Conservation (phyloP, 2,797 vertebrate genomes). For the Syngnathus acus region DNA sequence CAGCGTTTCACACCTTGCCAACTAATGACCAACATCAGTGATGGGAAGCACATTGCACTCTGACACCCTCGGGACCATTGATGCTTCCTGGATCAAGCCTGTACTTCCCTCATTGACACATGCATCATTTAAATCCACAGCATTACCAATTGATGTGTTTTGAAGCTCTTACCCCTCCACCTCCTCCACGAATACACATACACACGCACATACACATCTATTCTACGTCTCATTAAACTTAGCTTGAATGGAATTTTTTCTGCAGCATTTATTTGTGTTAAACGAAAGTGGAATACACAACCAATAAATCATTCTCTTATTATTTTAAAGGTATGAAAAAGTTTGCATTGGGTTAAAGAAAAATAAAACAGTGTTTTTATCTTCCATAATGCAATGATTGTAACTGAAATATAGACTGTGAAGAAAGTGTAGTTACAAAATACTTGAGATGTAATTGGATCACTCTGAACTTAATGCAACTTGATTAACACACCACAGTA, state of each 20-base stretch:
- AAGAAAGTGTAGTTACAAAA: not conserved
- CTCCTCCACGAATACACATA: conserved; percentile 1
- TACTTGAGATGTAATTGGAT: not conserved
- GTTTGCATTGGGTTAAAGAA: not conserved
- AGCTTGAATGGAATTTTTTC: not conserved
- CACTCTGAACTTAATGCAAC: not conserved
- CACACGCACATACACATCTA: not conserved
- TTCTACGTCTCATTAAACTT: not conserved
- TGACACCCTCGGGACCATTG: conserved; percentile 13
- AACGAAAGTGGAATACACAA: not conserved
- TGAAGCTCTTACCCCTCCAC: conserved; percentile 10
- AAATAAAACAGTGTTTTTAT: not conserved
- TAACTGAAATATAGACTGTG: not conserved
- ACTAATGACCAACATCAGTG: conserved; percentile 22
- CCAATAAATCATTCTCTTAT: not conserved
- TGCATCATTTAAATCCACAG: conserved; percentile 24
- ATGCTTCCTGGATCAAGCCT: conserved; percentile 21
- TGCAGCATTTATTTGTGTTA: not conserved
- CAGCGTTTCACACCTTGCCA: conserved; percentile 49
- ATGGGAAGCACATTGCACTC: conserved; percentile 22
- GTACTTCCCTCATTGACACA: conserved; percentile 12
- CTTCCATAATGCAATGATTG: not conserved
- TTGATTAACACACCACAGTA: not conserved
- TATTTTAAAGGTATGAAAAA: not conserved
- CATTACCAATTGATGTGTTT: conserved; percentile 23